phyloP scores from a whole-genome alignment of 2,797 vertebrate genomes.

The Gallinago solitaria region DNA sequence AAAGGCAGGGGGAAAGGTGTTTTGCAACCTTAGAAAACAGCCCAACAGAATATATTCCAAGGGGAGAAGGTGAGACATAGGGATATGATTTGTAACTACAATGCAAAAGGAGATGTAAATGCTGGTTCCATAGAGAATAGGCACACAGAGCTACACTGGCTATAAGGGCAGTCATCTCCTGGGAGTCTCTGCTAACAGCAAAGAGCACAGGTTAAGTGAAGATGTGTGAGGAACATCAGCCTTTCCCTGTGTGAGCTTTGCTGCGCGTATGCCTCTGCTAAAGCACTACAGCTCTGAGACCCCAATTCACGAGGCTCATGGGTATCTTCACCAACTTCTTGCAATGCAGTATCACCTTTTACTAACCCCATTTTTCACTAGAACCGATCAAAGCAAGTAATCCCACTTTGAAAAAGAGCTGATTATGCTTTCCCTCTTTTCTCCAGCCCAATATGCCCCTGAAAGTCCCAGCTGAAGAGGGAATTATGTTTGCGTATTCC shows the following conservation, averaged over 20 bases:
- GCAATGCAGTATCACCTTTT: not conserved
- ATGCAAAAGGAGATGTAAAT: not conserved
- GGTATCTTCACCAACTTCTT: not conserved
- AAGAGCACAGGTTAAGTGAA: not conserved
- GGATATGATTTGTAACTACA: not conserved
- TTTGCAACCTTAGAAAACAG: not conserved
- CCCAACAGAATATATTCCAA: not conserved
- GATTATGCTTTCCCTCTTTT: not conserved
- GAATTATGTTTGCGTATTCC: not conserved
- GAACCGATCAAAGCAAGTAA: not conserved
- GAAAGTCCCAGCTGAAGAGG: not conserved
- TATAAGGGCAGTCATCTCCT: not conserved
- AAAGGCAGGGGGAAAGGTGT: not conserved
- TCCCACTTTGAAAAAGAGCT: not conserved
- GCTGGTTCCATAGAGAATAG: not conserved
- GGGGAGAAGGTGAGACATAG: not conserved
- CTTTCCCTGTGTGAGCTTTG: not conserved
- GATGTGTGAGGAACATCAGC: not conserved
- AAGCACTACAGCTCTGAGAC: not conserved
- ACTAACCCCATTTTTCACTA: not conserved
- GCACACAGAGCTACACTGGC: not conserved
- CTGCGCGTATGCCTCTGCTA: not conserved
- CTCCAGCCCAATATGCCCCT: rapidly evolving
- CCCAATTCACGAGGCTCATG: not conserved
- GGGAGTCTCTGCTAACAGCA: not conserved